phyloP scores from a whole-genome alignment of 1,140 invertebrate species.

The Archegozetes longisetosus region DNA sequence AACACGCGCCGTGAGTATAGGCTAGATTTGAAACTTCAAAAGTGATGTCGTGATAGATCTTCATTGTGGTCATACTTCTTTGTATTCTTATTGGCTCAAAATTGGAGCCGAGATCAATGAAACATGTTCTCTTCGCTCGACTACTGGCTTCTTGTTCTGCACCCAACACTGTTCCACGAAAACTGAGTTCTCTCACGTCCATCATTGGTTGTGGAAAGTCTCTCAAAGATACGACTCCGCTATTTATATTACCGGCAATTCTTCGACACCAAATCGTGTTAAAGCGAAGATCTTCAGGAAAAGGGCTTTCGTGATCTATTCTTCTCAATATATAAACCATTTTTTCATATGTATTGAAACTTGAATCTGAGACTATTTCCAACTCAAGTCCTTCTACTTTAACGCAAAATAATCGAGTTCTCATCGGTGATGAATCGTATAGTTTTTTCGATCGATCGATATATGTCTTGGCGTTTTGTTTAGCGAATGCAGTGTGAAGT shows the following conservation, averaged over 20 bases:
- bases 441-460: constrained; percentile 71
- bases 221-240: constrained; percentile 73
- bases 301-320: constrained; percentile 68
- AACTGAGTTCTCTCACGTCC: constrained; percentile 56
- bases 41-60: constrained; percentile 96
- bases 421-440: constrained; percentile 45
- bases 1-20: constrained; percentile 67
- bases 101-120: constrained; percentile 34
- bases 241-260: constrained; percentile 56
- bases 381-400: constrained; percentile 58
- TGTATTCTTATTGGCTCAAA: constrained; percentile 35
- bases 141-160: constrained; percentile 68
- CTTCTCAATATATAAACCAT: constrained; percentile 51
- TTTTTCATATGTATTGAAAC: constrained; percentile 64
- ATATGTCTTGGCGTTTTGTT: constrained; percentile 87
- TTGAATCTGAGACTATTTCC: constrained; percentile 66
- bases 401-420: constrained; percentile 64
- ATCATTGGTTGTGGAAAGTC: constrained; percentile 89
- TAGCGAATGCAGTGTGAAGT: constrained; percentile 58
- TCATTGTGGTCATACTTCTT: constrained; percentile 75
- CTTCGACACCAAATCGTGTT: constrained; percentile 79
- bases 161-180: constrained; percentile 76
- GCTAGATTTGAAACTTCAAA: constrained; percentile 26
- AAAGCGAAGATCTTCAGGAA: constrained; percentile 80
- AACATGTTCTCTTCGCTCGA: constrained; percentile 40